A percentile compares a stretch with the other conserved stretches of the same genome.
Conservation (phyloP, 2,888 invertebrate species). For the Sipunculus nudus region DNA sequence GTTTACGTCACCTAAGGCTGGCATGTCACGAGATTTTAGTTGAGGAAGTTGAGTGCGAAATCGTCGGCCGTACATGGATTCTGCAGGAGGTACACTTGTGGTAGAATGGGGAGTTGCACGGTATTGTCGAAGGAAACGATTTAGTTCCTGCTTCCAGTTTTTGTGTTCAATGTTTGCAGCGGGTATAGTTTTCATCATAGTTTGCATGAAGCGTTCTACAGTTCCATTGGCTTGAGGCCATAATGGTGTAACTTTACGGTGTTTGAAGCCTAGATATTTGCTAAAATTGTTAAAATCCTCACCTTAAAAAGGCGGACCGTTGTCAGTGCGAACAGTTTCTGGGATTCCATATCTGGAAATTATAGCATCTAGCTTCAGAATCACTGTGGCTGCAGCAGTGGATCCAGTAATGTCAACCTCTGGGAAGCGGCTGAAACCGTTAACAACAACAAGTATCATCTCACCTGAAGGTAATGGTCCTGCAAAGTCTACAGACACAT, state of each 20-base stretch:
- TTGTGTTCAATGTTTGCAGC: background rate
- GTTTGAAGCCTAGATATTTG: constrained; percentile 29
- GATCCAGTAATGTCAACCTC: constrained; percentile 28
- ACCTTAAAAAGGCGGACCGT: constrained; percentile 37
- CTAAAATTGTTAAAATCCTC: constrained; percentile 30
- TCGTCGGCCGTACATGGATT: no score
- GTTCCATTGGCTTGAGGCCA: constrained; percentile 40
- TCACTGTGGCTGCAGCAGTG: constrained; percentile 18
- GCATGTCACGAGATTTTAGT: no score
- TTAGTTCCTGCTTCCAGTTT: constrained; percentile 7
- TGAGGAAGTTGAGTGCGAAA: no score
- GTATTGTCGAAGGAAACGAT: constrained; percentile 12
- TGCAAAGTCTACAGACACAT: constrained; percentile 26
- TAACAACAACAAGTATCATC: background rate
- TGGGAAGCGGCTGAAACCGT: constrained; percentile 22
- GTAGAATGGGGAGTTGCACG: constrained; percentile 13
- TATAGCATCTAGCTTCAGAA: constrained; percentile 27
- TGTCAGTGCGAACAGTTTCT: constrained; percentile 29
- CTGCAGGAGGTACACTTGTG: constrained; percentile 10
- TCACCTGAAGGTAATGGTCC: background rate
- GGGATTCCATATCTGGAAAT: constrained; percentile 34
- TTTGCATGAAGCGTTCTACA: constrained; percentile 40
- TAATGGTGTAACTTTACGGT: constrained; percentile 25
- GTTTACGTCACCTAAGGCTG: no score
- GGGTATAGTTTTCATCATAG: constrained; percentile 15